Evolutionary conservation across 2,797 vertebrate genomes (phyloP).

Genomic region (Sebastes melanostomus): DNA sequence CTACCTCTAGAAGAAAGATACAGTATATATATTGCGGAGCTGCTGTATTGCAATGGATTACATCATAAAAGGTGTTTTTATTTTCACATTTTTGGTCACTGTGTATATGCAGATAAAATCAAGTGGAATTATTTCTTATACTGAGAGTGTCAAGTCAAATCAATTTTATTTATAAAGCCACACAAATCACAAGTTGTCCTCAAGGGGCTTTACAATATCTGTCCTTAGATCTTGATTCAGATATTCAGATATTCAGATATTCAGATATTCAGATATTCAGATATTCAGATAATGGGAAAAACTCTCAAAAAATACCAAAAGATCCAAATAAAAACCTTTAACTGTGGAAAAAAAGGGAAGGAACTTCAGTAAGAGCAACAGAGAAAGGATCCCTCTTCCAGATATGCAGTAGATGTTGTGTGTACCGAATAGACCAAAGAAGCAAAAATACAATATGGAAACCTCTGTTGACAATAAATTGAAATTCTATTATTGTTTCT

Average conservation of each 20-base stretch:
- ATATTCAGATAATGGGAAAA: background rate
- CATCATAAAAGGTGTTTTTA: background rate
- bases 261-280: background rate
- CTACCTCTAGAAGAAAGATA: too few relatives aligned
- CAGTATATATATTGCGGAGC: too few relatives aligned
- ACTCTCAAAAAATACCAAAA: background rate
- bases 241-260: background rate
- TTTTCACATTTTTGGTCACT: background rate
- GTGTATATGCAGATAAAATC: background rate
- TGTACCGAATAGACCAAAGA: background rate
- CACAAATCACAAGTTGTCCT: background rate
- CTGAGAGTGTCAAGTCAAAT: background rate
- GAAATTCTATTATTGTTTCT: background rate
- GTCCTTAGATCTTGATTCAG: background rate
- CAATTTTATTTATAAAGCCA: background rate
- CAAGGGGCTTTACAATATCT: background rate
- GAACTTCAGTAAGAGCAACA: background rate
- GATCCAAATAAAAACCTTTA: background rate
- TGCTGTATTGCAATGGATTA: background rate
- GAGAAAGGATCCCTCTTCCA: background rate
- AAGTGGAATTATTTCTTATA: background rate
- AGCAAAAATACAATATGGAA: background rate
- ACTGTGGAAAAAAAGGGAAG: background rate
- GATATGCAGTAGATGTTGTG: background rate
- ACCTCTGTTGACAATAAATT: background rate